These are phyloP conservation scores for Synanceia verrucosa DNA, from an alignment of 2,797 vertebrate species.

Conservation along the genomic window DNA sequence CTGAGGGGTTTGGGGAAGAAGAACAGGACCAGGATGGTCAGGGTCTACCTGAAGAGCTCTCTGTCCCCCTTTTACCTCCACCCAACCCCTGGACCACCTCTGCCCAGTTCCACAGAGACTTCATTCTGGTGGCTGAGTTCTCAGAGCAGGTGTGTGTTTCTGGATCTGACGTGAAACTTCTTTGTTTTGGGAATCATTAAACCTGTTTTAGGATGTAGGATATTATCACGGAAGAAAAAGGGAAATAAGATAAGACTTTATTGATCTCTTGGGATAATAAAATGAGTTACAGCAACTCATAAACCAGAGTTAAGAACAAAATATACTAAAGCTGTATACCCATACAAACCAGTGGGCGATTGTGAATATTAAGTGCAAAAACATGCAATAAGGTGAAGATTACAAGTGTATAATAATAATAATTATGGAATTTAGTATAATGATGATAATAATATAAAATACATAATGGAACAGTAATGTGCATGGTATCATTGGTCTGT, in stretches of 20 bases:
- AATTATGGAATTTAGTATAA: too few relatives aligned
- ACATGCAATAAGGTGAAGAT: not conserved
- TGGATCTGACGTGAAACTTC: not conserved
- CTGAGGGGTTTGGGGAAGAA: conserved; percentile 83
- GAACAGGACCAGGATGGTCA: conserved; percentile 63
- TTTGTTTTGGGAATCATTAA: not conserved
- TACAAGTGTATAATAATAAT: too few relatives aligned
- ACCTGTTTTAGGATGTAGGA: too few relatives aligned
- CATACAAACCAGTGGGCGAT: not conserved
- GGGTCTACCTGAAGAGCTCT: conserved; percentile 88
- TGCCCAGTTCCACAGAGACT: conserved; percentile 90
- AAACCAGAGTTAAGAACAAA: not conserved
- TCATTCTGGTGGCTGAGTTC: conserved; percentile 96
- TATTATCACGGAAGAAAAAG: not conserved
- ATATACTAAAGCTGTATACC: not conserved
- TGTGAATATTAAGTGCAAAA: not conserved
- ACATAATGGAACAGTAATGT: not conserved
- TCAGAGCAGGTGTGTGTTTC: conserved; percentile 90
- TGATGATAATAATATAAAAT: not conserved
- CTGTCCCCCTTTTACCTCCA: conserved; percentile 83
- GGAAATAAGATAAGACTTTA: not conserved
- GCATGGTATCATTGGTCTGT: not conserved
- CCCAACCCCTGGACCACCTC: conserved; percentile 88
- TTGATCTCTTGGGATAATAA: not conserved
- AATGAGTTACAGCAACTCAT: not conserved